Conservation (phyloP, 2,888 invertebrate genomes). For the Drosophila stalkeri region DNA sequence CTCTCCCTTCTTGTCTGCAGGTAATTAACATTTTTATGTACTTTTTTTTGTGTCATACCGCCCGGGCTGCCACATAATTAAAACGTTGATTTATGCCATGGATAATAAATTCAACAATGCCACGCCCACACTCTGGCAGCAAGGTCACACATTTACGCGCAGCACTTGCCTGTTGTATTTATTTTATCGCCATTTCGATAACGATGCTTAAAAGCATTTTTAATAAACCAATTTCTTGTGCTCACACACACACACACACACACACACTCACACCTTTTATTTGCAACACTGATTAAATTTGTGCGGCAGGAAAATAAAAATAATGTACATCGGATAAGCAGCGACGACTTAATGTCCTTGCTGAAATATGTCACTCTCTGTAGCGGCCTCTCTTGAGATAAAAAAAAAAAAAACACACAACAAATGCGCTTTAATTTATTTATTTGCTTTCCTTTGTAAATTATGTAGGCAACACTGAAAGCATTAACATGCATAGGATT, state of each 20-base stretch:
- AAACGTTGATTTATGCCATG: constrained; percentile 69
- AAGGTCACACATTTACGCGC: constrained; percentile 30
- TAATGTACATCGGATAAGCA: constrained; percentile 28
- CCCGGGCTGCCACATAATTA: constrained; percentile 68
- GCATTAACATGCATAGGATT: neutral
- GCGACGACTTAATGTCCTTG: constrained; percentile 25
- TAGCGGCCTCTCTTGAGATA: constrained; percentile 14
- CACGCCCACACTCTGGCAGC: constrained; percentile 9
- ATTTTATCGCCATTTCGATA: constrained; percentile 54
- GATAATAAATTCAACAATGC: constrained; percentile 67
- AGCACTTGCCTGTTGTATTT: constrained; percentile 39
- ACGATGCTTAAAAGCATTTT: constrained; percentile 55
- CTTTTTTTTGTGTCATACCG: constrained; percentile 46
- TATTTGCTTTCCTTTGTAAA: constrained; percentile 1
- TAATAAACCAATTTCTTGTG: constrained; percentile 55
- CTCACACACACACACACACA: constrained; percentile 7
- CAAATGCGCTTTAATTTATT: constrained; percentile 11
- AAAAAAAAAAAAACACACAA: neutral
- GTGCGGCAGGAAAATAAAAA: constrained; percentile 16
- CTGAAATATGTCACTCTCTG: constrained; percentile 13
- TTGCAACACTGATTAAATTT: constrained; percentile 29
- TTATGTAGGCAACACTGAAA: neutral
- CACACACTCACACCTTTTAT: constrained; percentile 4
- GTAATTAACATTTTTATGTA: constrained; percentile 76
- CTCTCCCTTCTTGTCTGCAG: constrained; percentile 44